These are phyloP conservation scores for Lophochroa leadbeateri DNA, from an alignment of 2,113 vertebrate genomes.

Conservation along the genomic window DNA sequence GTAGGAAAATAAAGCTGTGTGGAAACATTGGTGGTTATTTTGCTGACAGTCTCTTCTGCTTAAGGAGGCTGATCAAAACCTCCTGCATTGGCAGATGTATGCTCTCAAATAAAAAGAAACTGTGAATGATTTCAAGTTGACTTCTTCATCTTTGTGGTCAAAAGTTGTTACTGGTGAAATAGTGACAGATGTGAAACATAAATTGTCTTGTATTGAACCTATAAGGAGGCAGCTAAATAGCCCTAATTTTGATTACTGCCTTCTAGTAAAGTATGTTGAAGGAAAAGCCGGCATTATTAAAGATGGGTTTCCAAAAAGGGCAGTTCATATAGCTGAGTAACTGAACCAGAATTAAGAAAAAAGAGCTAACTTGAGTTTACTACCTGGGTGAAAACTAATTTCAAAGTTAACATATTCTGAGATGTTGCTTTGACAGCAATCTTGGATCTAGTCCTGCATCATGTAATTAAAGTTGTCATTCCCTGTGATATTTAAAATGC, in stretches of 20 bases:
- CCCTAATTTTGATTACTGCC: not conserved
- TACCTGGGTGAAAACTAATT: slow-evolving; percentile 9
- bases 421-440: slow-evolving; percentile 44
- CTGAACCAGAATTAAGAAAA: not conserved
- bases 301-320: not conserved
- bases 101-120: not conserved
- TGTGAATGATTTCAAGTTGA: not conserved
- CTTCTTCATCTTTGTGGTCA: not conserved
- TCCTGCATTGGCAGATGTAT: not conserved
- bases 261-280: not conserved
- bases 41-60: not conserved
- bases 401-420: slow-evolving; percentile 5
- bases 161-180: not conserved
- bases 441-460: slow-evolving; percentile 15
- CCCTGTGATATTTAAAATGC: slow-evolving; percentile 19
- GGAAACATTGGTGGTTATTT: not conserved
- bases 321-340: not conserved
- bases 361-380: not conserved
- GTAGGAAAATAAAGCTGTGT: not conserved
- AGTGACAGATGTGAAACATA: not conserved
- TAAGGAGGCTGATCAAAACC: not conserved
- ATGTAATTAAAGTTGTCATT: slow-evolving; percentile 40
- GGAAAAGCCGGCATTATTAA: not conserved
- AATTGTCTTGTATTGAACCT: not conserved
- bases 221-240: not conserved